Evolutionary conservation across 23 tunicate species (phyloP).

Genomic region (Styela clava): DNA sequence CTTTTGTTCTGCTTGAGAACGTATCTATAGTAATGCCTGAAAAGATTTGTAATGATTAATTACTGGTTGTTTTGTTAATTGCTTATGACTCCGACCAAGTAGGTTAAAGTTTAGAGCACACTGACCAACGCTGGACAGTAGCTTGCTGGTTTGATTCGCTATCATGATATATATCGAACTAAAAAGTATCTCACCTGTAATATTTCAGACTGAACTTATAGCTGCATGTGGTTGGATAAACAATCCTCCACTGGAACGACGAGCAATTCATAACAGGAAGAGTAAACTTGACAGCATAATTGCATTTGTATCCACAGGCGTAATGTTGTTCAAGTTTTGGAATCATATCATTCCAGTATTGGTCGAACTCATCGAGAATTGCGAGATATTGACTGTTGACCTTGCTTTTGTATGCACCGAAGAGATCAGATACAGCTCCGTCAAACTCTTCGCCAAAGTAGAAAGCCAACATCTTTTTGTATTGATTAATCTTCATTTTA

Average conservation of each 20-base stretch:
- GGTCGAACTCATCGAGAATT: background rate
- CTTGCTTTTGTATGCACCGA: background rate
- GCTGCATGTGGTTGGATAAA: background rate
- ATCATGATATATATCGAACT: too few relatives aligned
- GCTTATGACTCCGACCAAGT: too few relatives aligned
- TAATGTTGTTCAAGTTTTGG: background rate
- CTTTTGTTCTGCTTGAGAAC: too few relatives aligned
- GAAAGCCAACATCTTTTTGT: too few relatives aligned
- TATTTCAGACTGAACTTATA: background rate
- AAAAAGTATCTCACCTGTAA: background rate
- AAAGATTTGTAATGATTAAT: too few relatives aligned
- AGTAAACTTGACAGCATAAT: background rate
- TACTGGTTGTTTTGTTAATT: too few relatives aligned
- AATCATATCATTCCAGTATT: background rate
- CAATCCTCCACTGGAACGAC: background rate
- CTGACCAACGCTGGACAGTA: too few relatives aligned
- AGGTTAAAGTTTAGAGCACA: too few relatives aligned
- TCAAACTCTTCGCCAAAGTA: background rate
- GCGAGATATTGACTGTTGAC: background rate
- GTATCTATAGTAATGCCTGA: too few relatives aligned
- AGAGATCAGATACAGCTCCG: background rate
- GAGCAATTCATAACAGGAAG: background rate
- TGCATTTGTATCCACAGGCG: background rate
- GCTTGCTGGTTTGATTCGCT: too few relatives aligned
- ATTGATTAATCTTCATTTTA: too few relatives aligned